Evolutionary conservation across 2,888 invertebrate genomes (phyloP).

Genomic region (Cynaeus angustus): DNA sequence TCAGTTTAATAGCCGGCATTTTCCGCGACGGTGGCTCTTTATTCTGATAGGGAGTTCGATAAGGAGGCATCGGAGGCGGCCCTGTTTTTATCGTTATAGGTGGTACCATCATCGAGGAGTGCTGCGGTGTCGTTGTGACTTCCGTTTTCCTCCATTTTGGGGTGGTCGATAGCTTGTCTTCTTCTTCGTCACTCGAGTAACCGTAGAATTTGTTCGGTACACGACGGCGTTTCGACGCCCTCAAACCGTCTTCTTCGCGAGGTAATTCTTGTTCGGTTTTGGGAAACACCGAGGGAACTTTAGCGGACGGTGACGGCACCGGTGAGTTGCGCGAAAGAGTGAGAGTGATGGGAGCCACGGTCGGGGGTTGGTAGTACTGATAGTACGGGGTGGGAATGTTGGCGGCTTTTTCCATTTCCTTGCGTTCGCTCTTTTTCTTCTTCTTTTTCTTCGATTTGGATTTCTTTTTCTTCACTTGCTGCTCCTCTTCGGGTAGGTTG

Average conservation of each 20-base stretch:
- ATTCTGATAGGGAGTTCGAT: constrained; percentile 36
- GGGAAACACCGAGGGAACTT: constrained; percentile 52
- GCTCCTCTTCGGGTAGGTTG: constrained; percentile 72
- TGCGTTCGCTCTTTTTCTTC: constrained; percentile 72
- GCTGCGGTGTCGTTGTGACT: constrained; percentile 51
- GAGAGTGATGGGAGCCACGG: constrained; percentile 65
- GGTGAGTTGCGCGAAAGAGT: constrained; percentile 65
- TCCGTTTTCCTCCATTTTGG: constrained; percentile 83
- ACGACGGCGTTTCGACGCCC: constrained; percentile 85
- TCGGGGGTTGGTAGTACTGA: constrained; percentile 60
- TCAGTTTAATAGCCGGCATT: constrained; percentile 53
- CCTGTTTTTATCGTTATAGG: constrained; percentile 68
- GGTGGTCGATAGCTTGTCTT: constrained; percentile 71
- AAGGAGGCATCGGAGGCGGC: constrained; percentile 61
- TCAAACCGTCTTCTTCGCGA: constrained; percentile 73
- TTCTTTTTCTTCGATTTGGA: constrained; percentile 74
- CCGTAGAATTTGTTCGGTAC: constrained; percentile 92
- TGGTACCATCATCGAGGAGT: constrained; percentile 66
- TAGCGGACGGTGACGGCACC: constrained; percentile 52
- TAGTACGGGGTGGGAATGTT: constrained; percentile 62
- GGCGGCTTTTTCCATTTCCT: constrained; percentile 71
- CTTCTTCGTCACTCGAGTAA: constrained; percentile 89
- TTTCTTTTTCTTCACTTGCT: constrained; percentile 78
- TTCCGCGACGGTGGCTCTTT: constrained; percentile 43
- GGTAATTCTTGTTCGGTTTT: constrained; percentile 35